phyloP scores from a whole-genome alignment of 2,888 invertebrate genomes.

The Trichogramma evanescens region DNA sequence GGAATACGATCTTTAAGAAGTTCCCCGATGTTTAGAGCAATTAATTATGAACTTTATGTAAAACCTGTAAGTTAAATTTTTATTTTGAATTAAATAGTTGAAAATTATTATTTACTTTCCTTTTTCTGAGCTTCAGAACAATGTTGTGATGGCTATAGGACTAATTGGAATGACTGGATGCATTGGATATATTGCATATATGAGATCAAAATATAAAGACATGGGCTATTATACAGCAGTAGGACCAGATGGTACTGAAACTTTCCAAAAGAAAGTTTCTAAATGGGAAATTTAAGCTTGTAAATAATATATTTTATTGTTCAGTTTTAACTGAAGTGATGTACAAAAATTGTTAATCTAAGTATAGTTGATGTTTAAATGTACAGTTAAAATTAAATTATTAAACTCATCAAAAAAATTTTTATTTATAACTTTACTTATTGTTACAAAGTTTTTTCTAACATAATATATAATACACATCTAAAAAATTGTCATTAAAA shows the following conservation, averaged over 20 bases:
- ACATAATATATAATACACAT: not conserved
- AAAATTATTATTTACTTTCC: not conserved
- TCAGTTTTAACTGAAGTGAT: not conserved
- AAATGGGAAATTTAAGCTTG: constrained; percentile 54
- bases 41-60: constrained; percentile 85
- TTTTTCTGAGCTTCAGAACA: constrained; percentile 57
- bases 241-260: constrained; percentile 69
- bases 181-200: constrained; percentile 75
- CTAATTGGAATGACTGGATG: constrained; percentile 67
- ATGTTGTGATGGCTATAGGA: constrained; percentile 76
- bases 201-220: constrained; percentile 72
- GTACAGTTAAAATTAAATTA: constrained; percentile 18
- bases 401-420: constrained; percentile 12
- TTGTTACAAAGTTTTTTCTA: constrained; percentile 10
- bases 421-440: constrained; percentile 4
- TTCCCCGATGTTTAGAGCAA: constrained; percentile 67
- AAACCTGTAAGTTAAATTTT: constrained; percentile 65
- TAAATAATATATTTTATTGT: constrained; percentile 16
- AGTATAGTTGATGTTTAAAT: not conserved
- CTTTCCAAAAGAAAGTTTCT: constrained; percentile 67
- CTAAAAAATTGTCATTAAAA: constrained; percentile 4
- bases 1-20: constrained; percentile 69
- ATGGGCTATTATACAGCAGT: constrained; percentile 76
- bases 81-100: not conserved
- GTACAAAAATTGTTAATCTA: not conserved